Evolutionary conservation across 2,113 vertebrate genomes (phyloP).

Genomic region (Falcunculus frontatus): DNA sequence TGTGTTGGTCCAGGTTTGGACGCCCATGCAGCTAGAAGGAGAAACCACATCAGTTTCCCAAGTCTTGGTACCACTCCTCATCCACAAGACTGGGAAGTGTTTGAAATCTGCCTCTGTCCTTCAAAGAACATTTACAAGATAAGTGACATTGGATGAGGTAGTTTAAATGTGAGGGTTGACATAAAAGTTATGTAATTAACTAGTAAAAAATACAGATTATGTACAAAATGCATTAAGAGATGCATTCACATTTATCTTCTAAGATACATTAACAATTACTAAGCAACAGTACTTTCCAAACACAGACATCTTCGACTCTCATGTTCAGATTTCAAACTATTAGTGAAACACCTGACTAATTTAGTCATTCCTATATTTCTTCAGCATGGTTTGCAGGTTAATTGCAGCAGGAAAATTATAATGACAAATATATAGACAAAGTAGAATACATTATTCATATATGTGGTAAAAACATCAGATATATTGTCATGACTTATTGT

Average conservation of each 20-base stretch:
- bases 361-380: constrained; percentile 38
- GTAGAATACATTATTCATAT: constrained; percentile 67
- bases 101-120: background rate
- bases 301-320: background rate
- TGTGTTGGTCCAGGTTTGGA: background rate
- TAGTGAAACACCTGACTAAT: constrained; percentile 47
- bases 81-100: background rate
- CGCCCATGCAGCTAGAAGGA: background rate
- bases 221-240: background rate
- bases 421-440: constrained; percentile 52
- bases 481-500: constrained; percentile 54
- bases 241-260: background rate
- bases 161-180: background rate
- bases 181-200: background rate
- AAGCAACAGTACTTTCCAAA: background rate
- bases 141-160: background rate
- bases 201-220: background rate
- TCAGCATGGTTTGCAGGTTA: constrained; percentile 62
- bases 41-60: background rate
- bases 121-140: fast-evolving
- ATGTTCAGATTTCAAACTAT: constrained; percentile 38
- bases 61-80: background rate
- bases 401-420: constrained; percentile 56
- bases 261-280: background rate
- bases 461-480: constrained; percentile 65